Percentiles rank a stretch among this genome's conserved stretches.
Evolutionary conservation across 2,888 invertebrate genomes (phyloP).

Genomic region (Sussaba pulchella): DNA sequence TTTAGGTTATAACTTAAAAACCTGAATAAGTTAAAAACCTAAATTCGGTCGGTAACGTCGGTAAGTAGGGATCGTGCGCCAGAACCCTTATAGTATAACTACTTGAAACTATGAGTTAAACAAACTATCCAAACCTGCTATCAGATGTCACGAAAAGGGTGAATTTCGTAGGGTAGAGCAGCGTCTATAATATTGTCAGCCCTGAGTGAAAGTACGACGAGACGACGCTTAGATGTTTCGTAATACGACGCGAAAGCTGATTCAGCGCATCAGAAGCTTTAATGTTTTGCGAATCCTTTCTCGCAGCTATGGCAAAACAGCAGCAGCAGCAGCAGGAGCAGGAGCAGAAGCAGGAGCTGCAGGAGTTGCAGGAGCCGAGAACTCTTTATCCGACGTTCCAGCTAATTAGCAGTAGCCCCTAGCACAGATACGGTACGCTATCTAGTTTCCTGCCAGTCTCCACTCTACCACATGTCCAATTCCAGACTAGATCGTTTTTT

Average conservation of each 20-base stretch:
- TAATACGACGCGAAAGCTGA: conserved; percentile 7
- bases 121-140: too few species aligned
- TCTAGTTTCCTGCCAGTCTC: conserved; percentile 50
- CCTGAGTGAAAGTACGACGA: conserved; percentile 22
- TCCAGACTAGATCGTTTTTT: background rate
- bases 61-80: too few species aligned
- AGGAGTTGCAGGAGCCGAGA: too few species aligned
- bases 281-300: conserved; percentile 79
- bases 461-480: conserved; percentile 55
- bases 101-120: too few species aligned
- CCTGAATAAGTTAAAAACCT: too few species aligned
- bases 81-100: too few species aligned
- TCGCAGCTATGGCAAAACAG: background rate
- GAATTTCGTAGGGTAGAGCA: conserved; percentile 75
- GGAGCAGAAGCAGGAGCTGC: background rate
- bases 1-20: too few species aligned
- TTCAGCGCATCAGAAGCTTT: conserved; percentile 64
- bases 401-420: conserved; percentile 79
- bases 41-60: too few species aligned
- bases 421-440: conserved; percentile 76
- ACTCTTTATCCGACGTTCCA: conserved; percentile 81
- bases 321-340: conserved; percentile 12
- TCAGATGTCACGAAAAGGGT: too few species aligned
- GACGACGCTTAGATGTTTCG: conserved; percentile 12
- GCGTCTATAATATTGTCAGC: conserved; percentile 77